Evolutionary conservation across 2,113 vertebrate genomes (phyloP).

Genomic region (Lamprotornis superbus): DNA sequence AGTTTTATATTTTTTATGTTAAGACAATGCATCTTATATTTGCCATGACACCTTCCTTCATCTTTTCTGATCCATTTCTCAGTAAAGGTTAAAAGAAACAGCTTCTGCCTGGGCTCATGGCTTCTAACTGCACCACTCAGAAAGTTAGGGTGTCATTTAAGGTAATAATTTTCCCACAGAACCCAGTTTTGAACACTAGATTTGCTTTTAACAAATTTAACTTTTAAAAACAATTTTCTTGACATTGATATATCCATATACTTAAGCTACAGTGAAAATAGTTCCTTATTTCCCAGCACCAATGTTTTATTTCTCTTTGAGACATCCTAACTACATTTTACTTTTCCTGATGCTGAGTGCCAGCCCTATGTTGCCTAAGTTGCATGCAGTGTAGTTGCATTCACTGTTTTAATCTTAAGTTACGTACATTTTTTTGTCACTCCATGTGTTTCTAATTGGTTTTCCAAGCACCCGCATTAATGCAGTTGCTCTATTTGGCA

Average conservation of each 20-base stretch:
- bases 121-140: not conserved
- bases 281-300: conserved; percentile 4
- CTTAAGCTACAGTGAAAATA: conserved; percentile 4
- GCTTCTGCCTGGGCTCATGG: not conserved
- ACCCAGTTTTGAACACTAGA: not conserved
- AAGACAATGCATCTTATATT: not conserved
- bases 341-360: conserved; percentile 24
- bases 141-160: not conserved
- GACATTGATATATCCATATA: conserved; percentile 18
- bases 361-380: conserved; percentile 9
- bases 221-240: conserved; percentile 30
- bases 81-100: not conserved
- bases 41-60: not conserved
- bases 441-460: conserved; percentile 64
- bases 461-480: conserved; percentile 56
- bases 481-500: conserved; percentile 66
- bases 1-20: not conserved
- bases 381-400: conserved; percentile 51
- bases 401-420: conserved; percentile 43
- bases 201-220: not conserved
- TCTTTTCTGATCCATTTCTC: not conserved
- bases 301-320: conserved; percentile 37
- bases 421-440: conserved; percentile 52
- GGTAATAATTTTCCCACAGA: conserved; percentile 27
- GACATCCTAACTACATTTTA: not conserved